These are phyloP conservation scores for Ophion costatus DNA, from an alignment of 2,888 invertebrate species.

Conservation along the genomic window DNA sequence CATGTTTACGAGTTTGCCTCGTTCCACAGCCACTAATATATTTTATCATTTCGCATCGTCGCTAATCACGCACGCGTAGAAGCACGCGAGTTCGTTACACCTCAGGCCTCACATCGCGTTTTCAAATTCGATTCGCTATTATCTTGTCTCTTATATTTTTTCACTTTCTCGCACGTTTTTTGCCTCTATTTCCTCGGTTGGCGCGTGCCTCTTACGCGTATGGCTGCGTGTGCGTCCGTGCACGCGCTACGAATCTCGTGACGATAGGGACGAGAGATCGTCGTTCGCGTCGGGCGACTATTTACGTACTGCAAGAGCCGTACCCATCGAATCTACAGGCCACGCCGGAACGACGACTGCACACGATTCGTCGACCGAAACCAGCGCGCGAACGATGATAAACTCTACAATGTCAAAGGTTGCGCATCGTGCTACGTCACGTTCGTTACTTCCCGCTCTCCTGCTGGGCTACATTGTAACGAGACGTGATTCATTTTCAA, in stretches of 20 bases:
- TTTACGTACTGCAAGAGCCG: constrained; percentile 48
- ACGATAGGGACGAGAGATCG: neutral
- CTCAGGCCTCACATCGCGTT: constrained; percentile 9
- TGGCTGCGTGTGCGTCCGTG: neutral
- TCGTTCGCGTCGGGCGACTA: constrained; percentile 21
- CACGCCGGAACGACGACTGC: constrained; percentile 20
- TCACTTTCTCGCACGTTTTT: neutral
- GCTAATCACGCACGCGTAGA: neutral
- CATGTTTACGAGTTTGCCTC: constrained; percentile 47
- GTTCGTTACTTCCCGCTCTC: constrained; percentile 1
- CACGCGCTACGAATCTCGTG: neutral
- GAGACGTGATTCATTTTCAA: neutral
- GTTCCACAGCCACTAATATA: constrained; percentile 22
- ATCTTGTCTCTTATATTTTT: neutral
- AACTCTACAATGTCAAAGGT: constrained; percentile 61
- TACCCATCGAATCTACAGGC: neutral
- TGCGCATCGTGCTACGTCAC: constrained; percentile 21
- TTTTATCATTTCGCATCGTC: constrained; percentile 37
- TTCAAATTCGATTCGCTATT: constrained; percentile 2
- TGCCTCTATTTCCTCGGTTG: neutral
- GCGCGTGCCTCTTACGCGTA: neutral
- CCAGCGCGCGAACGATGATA: constrained; percentile 41
- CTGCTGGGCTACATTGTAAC: neutral
- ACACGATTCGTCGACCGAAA: constrained; percentile 15
- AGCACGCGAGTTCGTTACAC: constrained; percentile 7